Evolutionary conservation across 1,140 invertebrate genomes (phyloP).

Genomic region (Cydia splendana): DNA sequence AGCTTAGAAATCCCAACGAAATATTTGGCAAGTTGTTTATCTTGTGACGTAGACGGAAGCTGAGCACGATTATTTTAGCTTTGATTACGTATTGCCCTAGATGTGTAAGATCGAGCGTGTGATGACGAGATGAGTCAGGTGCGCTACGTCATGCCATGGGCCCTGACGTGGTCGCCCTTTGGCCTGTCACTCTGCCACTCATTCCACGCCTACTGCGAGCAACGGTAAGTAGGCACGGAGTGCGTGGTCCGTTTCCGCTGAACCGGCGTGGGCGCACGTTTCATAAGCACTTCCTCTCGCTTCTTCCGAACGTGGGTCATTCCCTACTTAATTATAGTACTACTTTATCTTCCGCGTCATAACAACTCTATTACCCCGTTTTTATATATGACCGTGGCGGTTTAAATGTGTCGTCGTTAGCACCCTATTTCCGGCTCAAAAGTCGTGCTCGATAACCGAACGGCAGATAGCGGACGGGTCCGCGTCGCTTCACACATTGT

Average conservation of each 20-base stretch:
- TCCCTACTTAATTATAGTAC: constrained; percentile 34
- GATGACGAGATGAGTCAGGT: constrained; percentile 60
- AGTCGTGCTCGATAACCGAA: constrained; percentile 11
- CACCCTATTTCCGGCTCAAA: constrained; percentile 29
- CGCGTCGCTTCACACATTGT: constrained; percentile 48
- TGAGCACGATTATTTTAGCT: constrained; percentile 17
- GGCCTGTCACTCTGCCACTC: constrained; percentile 34
- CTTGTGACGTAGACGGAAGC: constrained; percentile 24
- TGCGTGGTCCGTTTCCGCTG: constrained; percentile 65
- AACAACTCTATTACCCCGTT: constrained; percentile 34
- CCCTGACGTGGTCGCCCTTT: constrained; percentile 46
- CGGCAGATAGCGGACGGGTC: constrained; percentile 35
- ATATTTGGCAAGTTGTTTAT: constrained; percentile 14
- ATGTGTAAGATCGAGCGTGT: constrained; percentile 36
- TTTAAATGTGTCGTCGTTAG: constrained; percentile 24
- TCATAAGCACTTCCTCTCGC: constrained; percentile 68
- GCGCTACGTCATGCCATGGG: constrained; percentile 46
- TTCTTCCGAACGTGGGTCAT: constrained; percentile 57
- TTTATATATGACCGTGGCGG: constrained; percentile 21
- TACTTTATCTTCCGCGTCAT: constrained; percentile 34
- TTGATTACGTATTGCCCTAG: constrained; percentile 28
- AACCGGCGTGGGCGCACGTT: constrained; percentile 61
- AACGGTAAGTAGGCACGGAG: constrained; percentile 37
- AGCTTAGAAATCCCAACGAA: not conserved
- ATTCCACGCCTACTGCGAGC: constrained; percentile 46